These are phyloP conservation scores for Brachionus angularis DNA, from an alignment of 1,140 invertebrate species.

Conservation along the genomic window DNA sequence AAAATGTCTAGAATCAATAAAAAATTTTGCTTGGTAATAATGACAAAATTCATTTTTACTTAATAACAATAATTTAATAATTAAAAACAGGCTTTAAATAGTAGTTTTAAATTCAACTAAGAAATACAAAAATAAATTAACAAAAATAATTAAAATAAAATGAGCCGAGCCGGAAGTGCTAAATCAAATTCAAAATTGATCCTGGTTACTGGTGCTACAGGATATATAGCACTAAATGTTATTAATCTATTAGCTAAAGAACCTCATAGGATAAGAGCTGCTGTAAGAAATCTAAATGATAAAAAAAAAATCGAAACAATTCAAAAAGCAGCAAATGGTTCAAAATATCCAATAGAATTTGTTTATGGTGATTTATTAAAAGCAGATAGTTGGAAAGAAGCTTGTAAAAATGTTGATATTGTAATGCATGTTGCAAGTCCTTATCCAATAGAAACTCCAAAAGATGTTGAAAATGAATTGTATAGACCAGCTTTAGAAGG, in stretches of 20 bases:
- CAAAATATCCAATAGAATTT: conserved; percentile 58
- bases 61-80: too few relatives aligned
- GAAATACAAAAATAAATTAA: too few relatives aligned
- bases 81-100: too few relatives aligned
- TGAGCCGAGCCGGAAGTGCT: too few relatives aligned
- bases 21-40: too few relatives aligned
- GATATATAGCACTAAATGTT: conserved; percentile 63
- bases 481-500: conserved; percentile 62
- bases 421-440: conserved; percentile 64
- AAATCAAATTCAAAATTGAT: too few relatives aligned
- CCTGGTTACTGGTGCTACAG: too few relatives aligned
- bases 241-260: conserved; percentile 60
- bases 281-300: conserved; percentile 60
- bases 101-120: too few relatives aligned
- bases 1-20: too few relatives aligned
- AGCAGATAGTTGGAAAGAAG: conserved; percentile 57
- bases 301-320: conserved; percentile 57
- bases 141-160: too few relatives aligned
- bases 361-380: conserved; percentile 55
- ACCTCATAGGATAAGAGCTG: conserved; percentile 61
- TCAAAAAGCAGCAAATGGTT: conserved; percentile 55
- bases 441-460: conserved; percentile 55
- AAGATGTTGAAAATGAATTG: conserved; percentile 57
- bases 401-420: conserved; percentile 52
- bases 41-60: too few relatives aligned